Evolutionary conservation across 1,140 invertebrate genomes (phyloP).

Genomic region (Anagrus nilaparvatae): DNA sequence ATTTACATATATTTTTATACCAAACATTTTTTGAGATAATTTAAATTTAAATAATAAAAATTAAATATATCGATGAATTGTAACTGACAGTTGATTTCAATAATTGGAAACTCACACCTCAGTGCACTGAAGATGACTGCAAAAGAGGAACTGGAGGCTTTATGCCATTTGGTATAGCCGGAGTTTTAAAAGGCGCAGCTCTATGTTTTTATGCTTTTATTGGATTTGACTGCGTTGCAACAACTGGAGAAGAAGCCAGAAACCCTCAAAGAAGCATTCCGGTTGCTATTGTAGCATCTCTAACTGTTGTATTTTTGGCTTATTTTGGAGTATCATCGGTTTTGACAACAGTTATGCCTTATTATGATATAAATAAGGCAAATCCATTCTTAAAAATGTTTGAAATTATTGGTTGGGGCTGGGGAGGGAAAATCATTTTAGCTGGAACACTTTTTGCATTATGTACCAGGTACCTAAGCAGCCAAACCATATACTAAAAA

Average conservation of each 20-base stretch:
- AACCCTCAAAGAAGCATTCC: slow-evolving; percentile 82
- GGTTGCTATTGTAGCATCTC: slow-evolving; percentile 72
- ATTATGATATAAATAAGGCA: slow-evolving; percentile 60
- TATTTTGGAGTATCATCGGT: slow-evolving; percentile 81
- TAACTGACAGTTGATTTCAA: slow-evolving; percentile 41
- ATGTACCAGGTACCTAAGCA: slow-evolving; percentile 63
- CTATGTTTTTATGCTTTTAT: slow-evolving; percentile 87
- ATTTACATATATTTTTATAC: no score
- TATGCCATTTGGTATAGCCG: slow-evolving; percentile 67
- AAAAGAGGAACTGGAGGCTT: slow-evolving; percentile 64
- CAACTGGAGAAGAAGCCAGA: slow-evolving; percentile 71
- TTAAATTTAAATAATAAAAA: no score
- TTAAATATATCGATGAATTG: no score
- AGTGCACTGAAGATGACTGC: slow-evolving; percentile 32
- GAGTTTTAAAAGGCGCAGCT: slow-evolving; percentile 71
- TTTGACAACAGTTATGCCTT: slow-evolving; percentile 80
- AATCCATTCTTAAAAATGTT: slow-evolving; percentile 67
- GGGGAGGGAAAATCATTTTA: slow-evolving; percentile 63
- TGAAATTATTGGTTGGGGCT: slow-evolving; percentile 52
- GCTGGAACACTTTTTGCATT: slow-evolving; percentile 67
- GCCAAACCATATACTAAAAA: no score
- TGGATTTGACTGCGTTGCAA: slow-evolving; percentile 82
- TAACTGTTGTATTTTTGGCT: slow-evolving; percentile 73
- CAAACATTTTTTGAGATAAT: no score
- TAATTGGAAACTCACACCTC: slow-evolving; percentile 58